These are phyloP conservation scores for Dexiosoma caninum DNA, from an alignment of 2,888 invertebrate genomes.

Conservation along the genomic window DNA sequence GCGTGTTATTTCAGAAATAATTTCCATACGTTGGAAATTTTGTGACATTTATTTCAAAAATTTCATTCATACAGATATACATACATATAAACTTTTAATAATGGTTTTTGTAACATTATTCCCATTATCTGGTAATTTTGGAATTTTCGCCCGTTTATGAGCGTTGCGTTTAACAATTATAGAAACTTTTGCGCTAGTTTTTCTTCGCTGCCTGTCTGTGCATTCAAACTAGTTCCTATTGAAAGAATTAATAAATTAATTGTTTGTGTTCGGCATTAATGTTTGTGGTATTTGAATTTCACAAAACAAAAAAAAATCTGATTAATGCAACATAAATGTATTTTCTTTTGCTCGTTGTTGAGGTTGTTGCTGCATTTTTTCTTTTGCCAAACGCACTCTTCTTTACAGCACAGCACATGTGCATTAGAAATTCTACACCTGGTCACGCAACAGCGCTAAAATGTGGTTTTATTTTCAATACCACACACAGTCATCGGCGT, in stretches of 20 bases:
- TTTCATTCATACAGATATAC: too few species aligned
- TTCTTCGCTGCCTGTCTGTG: background rate
- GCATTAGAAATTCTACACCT: slow-evolving; percentile 53
- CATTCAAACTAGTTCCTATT: slow-evolving; percentile 33
- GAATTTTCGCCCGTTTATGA: slow-evolving; percentile 15
- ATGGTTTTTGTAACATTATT: background rate
- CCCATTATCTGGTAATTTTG: background rate
- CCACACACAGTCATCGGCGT: background rate
- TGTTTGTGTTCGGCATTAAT: slow-evolving; percentile 24
- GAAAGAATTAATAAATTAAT: slow-evolving; percentile 36
- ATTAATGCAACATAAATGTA: slow-evolving; percentile 38
- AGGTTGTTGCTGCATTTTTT: background rate
- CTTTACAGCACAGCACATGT: background rate
- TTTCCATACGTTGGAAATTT: background rate
- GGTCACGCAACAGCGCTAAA: slow-evolving; percentile 53
- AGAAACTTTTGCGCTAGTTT: slow-evolving; percentile 10
- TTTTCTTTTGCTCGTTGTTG: too few species aligned
- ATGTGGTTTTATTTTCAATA: slow-evolving; percentile 52
- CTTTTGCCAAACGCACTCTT: slow-evolving; percentile 41
- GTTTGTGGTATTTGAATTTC: slow-evolving; percentile 26
- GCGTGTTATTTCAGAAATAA: background rate
- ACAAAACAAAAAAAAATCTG: slow-evolving; percentile 14
- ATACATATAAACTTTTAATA: too few species aligned
- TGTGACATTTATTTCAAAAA: background rate
- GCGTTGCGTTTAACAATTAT: background rate